A percentile compares a stretch with the other conserved stretches of the same genome.
phyloP scores from a whole-genome alignment of 2,113 vertebrate genomes.

The Lophius piscatorius region DNA sequence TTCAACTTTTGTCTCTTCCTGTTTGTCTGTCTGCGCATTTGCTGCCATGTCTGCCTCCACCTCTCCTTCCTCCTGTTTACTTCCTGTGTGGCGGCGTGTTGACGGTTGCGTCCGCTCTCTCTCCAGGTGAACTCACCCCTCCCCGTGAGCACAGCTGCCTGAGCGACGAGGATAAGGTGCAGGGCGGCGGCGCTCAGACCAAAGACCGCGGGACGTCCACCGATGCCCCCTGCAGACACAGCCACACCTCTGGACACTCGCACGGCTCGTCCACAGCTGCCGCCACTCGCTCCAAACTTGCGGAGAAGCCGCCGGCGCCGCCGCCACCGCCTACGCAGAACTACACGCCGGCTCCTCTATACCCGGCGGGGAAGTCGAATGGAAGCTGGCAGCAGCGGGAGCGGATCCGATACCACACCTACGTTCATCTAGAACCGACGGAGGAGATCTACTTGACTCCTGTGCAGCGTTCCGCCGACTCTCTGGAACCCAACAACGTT shows the following conservation, averaged over 20 bases:
- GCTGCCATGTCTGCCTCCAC: no score
- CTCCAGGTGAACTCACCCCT: constrained; percentile 88
- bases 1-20: no score
- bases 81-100: constrained; percentile 13
- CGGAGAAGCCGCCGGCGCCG: constrained; percentile 75
- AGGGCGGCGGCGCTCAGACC: constrained; percentile 82
- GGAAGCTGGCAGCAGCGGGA: constrained; percentile 82
- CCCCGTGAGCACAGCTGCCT: constrained; percentile 92
- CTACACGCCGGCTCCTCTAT: constrained; percentile 72
- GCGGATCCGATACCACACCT: constrained; percentile 89
- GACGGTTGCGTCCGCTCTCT: neutral
- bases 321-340: constrained; percentile 66
- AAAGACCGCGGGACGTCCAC: constrained; percentile 96
- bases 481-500: constrained; percentile 64
- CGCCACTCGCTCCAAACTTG: constrained; percentile 60
- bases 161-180: constrained; percentile 92
- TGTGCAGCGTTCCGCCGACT: constrained; percentile 87
- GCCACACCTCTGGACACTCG: constrained; percentile 83
- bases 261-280: constrained; percentile 41
- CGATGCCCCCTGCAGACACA: constrained; percentile 86
- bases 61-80: no score
- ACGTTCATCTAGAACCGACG: constrained; percentile 90
- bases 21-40: constrained; percentile 21
- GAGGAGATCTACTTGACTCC: constrained; percentile 98
- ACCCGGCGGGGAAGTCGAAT: constrained; percentile 75